Evolutionary conservation across 2,888 invertebrate genomes (phyloP).

Genomic region (Clunio marinus): DNA sequence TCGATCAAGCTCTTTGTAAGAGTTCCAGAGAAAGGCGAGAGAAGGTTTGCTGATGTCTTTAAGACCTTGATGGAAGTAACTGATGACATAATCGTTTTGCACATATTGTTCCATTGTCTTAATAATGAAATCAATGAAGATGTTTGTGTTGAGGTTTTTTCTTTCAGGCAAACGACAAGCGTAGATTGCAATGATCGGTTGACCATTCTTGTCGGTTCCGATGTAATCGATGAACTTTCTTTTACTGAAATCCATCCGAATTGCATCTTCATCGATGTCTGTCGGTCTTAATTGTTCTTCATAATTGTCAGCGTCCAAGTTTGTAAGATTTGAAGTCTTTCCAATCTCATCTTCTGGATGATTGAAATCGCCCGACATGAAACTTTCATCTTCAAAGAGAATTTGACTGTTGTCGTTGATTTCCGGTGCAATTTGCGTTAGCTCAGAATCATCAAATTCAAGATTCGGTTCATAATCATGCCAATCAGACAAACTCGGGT

Average conservation of each 20-base stretch:
- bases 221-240: conserved; percentile 57
- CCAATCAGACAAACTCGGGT: conserved; percentile 83
- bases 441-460: conserved; percentile 94
- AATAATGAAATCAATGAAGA: conserved; percentile 67
- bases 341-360: conserved; percentile 44
- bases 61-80: conserved; percentile 96
- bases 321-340: conserved; percentile 37
- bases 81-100: conserved; percentile 95
- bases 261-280: conserved; percentile 43
- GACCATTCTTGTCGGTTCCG: conserved; percentile 68
- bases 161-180: conserved; percentile 79
- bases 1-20: conserved; percentile 94
- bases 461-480: conserved; percentile 93
- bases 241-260: conserved; percentile 32
- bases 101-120: conserved; percentile 95
- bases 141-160: conserved; percentile 65
- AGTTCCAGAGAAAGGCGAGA: conserved; percentile 92
- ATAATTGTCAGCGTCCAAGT: conserved; percentile 41
- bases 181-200: conserved; percentile 93
- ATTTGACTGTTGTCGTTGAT: conserved; percentile 57
- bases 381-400: conserved; percentile 40
- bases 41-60: conserved; percentile 95
- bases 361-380: conserved; percentile 40
- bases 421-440: conserved; percentile 64
- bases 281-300: conserved; percentile 46